Conservation (phyloP, 2,113 vertebrate species). For the Gadus macrocephalus region DNA sequence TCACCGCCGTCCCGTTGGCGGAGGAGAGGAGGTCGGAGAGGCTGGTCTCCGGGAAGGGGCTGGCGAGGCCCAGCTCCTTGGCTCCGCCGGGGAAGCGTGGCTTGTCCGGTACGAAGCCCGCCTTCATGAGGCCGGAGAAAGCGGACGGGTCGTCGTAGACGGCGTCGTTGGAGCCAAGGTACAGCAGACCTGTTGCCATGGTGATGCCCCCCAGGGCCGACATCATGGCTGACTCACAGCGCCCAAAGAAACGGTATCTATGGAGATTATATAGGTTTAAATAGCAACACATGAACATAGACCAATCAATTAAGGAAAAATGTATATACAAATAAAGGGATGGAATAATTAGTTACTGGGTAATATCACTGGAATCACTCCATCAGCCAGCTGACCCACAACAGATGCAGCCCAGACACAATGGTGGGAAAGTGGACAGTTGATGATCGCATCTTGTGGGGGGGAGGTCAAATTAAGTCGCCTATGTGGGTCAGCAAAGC, state of each 20-base stretch:
- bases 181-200: constrained; percentile 88
- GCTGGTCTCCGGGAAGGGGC: constrained; percentile 62
- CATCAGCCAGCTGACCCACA: constrained; percentile 58
- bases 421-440: constrained; percentile 68
- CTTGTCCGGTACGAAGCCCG: constrained; percentile 83
- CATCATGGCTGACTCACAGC: constrained; percentile 39
- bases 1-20: constrained; percentile 77
- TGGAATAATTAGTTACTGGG: constrained; percentile 28
- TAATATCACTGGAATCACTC: constrained; percentile 30
- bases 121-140: constrained; percentile 77
- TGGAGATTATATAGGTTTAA: neutral
- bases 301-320: neutral
- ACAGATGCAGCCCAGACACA: constrained; percentile 65
- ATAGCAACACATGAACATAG: neutral
- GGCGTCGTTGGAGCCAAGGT: constrained; percentile 88
- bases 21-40: constrained; percentile 80
- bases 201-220: constrained; percentile 84
- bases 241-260: constrained; percentile 26
- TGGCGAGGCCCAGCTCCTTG: constrained; percentile 63
- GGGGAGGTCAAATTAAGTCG: constrained; percentile 50
- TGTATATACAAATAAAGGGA: neutral
- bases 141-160: constrained; percentile 81
- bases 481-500: constrained; percentile 45
- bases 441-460: constrained; percentile 26
- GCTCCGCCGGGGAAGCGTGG: constrained; percentile 81